Evolutionary conservation across 2,113 vertebrate genomes (phyloP), one percentile per base, ranked within the genome.

Genomic region (Siphamia tubifer): DNA sequence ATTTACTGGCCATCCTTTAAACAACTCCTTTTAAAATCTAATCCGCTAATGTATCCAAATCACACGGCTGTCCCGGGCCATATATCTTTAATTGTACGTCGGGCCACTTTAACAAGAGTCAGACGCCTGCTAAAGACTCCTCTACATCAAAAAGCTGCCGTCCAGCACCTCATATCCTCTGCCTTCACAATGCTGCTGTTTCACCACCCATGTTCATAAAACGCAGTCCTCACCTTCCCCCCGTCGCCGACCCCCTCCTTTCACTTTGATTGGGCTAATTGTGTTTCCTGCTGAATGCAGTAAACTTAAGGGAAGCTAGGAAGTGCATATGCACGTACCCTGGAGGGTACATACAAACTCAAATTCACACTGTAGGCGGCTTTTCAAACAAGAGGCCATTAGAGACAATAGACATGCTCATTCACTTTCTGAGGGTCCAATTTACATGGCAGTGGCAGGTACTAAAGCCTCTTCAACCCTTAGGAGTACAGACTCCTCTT

Each of bases 191-290:
- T 84, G 81, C 86, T 80, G 78, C 81, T 25, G 62, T 82, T 79
- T 78, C 84, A 83, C 74, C 89, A 81, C 85, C 87, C 79, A 68
- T 85, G 89, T 90, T 86, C 84, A 88, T 88, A 89, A 87, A 88
- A 82, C n/a, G 4, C 44, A 32, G 35, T 12, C 39, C 48, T 43
- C 49, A n/a, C 69, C 61, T 23, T 23, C 66, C 5, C 34, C 51
- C 15, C 16, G 6, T 12, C 45, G 39, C 28, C 1, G 1, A 42
- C 60, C 53, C 60, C 56, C 70, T 74, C 71, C 68, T 88, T 77
- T 86, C 81, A 83, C 87, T 90, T 86, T 91, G 88, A 90, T 89
- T 87, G 84, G 79, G 66, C 85, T 90, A 91, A 91, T 90, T 89
- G 83, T 85, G 87, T 86, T 91, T 91, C 87, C 86, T 89, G 85